These are phyloP conservation scores for Australoheros scitulus DNA, from an alignment of 2,113 vertebrate genomes.

Conservation along the genomic window DNA sequence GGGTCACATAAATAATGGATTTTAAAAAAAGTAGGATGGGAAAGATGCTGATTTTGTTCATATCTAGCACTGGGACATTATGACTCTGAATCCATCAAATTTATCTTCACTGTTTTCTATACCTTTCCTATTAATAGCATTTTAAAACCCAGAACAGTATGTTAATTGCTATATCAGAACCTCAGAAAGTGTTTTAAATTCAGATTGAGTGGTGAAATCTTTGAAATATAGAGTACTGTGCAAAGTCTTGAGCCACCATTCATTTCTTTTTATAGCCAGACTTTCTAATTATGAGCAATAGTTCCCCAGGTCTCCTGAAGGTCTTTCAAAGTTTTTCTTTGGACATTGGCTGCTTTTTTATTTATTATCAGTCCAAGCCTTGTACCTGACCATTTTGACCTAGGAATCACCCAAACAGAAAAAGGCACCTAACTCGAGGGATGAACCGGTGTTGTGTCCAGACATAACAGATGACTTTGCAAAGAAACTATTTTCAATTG, in stretches of 20 bases:
- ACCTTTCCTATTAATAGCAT: neutral
- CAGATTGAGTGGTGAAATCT: neutral
- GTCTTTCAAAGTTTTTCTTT: too few relatives aligned
- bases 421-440: too few relatives aligned
- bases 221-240: neutral
- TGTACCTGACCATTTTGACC: too few relatives aligned
- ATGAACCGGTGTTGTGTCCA: too few relatives aligned
- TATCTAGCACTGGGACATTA: neutral
- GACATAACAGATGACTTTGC: too few relatives aligned
- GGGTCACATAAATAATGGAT: neutral
- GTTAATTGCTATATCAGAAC: neutral
- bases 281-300: too few relatives aligned
- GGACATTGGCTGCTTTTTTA: too few relatives aligned
- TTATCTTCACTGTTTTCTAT: neutral
- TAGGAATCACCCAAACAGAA: too few relatives aligned
- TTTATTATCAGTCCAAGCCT: too few relatives aligned
- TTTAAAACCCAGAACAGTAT: neutral
- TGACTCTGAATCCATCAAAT: neutral
- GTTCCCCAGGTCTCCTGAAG: too few relatives aligned
- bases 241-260: neutral
- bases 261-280: neutral
- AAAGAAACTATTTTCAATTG: too few relatives aligned
- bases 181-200: neutral
- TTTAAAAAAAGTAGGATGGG: neutral
- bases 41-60: neutral